Evolutionary conservation across 2,888 invertebrate genomes (phyloP).

Genomic region (Meiosimyza platycephala): DNA sequence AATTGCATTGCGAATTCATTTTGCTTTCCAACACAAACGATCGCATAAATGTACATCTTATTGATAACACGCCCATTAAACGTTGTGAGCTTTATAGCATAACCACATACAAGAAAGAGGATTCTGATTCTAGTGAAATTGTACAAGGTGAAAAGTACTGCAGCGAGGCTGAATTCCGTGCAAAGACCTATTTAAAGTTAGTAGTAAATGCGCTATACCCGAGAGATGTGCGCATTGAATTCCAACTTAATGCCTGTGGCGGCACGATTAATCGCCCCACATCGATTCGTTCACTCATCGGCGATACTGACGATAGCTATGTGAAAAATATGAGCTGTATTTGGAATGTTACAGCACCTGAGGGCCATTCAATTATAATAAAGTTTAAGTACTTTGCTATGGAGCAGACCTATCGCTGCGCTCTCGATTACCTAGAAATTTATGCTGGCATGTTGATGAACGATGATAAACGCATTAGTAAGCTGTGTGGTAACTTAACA

Average conservation of each 20-base stretch:
- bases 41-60: slow-evolving; percentile 71
- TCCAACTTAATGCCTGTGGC: slow-evolving; percentile 76
- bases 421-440: slow-evolving; percentile 73
- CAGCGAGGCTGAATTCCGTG: slow-evolving; percentile 57
- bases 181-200: slow-evolving; percentile 66
- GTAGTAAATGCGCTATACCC: slow-evolving; percentile 51
- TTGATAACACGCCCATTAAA: neutral
- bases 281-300: slow-evolving; percentile 68
- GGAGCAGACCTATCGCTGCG: slow-evolving; percentile 69
- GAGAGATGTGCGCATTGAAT: slow-evolving; percentile 64
- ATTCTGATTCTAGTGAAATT: slow-evolving; percentile 12
- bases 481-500: slow-evolving; percentile 76
- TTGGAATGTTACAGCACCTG: slow-evolving; percentile 82
- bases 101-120: slow-evolving; percentile 36
- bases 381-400: slow-evolving; percentile 72
- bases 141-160: slow-evolving; percentile 63
- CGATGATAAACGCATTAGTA: slow-evolving; percentile 68
- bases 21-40: slow-evolving; percentile 67
- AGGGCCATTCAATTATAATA: slow-evolving; percentile 73
- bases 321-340: slow-evolving; percentile 71
- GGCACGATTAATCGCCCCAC: slow-evolving; percentile 75
- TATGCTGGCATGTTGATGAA: slow-evolving; percentile 69
- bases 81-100: slow-evolving; percentile 38
- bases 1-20: slow-evolving; percentile 74
- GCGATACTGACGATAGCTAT: slow-evolving; percentile 61